Base-by-base conservation (phyloP, 2,113 vertebrate genomes). In the Aphelocoma coerulescens region DNA sequence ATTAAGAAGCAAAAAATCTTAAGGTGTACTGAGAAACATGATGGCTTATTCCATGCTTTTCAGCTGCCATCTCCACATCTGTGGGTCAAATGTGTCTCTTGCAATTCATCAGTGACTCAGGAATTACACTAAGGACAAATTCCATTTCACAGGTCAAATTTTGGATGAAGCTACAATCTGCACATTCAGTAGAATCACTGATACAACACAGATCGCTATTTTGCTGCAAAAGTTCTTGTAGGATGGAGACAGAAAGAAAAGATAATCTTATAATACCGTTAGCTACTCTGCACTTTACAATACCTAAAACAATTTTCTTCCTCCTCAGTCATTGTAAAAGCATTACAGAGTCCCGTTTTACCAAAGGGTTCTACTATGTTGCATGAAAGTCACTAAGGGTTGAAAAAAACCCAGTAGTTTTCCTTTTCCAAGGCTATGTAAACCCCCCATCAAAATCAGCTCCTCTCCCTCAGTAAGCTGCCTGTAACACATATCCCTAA, bases 211-310 rank as follows among this genome's bases (percentile, higher is more conserved):
- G 46, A 22, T 15, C 66, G n/a, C 28, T 85, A 39, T 78, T 78
- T 51, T 82, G 21, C 33, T 72, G 35, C 46, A 59, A 51, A 78
- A 92, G 22, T 33, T 75, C 55, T 67, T 62, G 33, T 15, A 66
- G 28, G 26, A 74, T 28, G 13, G 22, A 80, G 37, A 57, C 3
- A 65, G 52, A 66, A 73, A 43, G 16, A 48, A 33, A 63, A 76
- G 26, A 57, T 24, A 37, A 66, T 58, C 28, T 63, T 66, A 15
- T 9, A 32, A 55, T 22, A 22, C n/a, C 0, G 0, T 55, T 43
- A 85, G 20, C 39, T 59, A 28, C 26, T 69, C 68, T 58, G 51
- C 51, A 65, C 41, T 61, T 57, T 3, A 59, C 21, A 82, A 52
- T 16, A 88, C 9, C 32, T 49, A 23, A 48, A 76, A 16, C 49